Base-by-base conservation (phyloP, 1,140 invertebrate species). In the Anoplophora glabripennis region DNA sequence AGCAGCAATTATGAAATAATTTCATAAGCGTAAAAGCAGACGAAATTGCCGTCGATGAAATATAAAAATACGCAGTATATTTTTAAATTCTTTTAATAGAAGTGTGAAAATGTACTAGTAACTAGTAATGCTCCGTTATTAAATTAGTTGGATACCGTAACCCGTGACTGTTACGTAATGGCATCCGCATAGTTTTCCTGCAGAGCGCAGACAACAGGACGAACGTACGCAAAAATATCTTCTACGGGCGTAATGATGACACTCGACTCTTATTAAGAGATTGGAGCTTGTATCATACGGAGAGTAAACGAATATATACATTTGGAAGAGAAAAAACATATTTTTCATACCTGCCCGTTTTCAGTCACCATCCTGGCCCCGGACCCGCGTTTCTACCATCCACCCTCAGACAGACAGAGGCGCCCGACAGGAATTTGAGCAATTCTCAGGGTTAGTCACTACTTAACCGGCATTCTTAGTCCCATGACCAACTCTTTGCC, bases 271-370 rank as follows among this genome's bases (percentile, higher is more conserved):
- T 28, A 28, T 28, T 28, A 28, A 28, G 5, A 5, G 21, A 28
- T 28, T 28, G 5, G 3, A 3, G 5, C 21, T 5, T 28, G 2
- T 28, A 2, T 28, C 21, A 5, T 28, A 28, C 21, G 5, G 21
- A 5, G 2, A 28, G 3, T 28, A 28, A 28, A 28, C 2, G 21
- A 5, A 3, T 28, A 2, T 28, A 3, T 28, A 28, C 5, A 5
- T 28, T 3, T 28, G 21, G 21, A 28, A 28, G 21, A 28, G 5
- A 28, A 28, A 28, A 28, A 3, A 5, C 21, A 5, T 28, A 3
- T 28, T 28, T 3, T 21, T 34, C 64, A 64, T 63, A 72, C 71
- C 71, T 71, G 71, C 48, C 68, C 71, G 61, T 72, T 72, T 63
- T 72, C 71, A 9, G 71, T 72, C n/a, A 72, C 71, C 71, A 72